phyloP scores from a whole-genome alignment of 2,888 invertebrate species.

The Calameuta idolon region DNA sequence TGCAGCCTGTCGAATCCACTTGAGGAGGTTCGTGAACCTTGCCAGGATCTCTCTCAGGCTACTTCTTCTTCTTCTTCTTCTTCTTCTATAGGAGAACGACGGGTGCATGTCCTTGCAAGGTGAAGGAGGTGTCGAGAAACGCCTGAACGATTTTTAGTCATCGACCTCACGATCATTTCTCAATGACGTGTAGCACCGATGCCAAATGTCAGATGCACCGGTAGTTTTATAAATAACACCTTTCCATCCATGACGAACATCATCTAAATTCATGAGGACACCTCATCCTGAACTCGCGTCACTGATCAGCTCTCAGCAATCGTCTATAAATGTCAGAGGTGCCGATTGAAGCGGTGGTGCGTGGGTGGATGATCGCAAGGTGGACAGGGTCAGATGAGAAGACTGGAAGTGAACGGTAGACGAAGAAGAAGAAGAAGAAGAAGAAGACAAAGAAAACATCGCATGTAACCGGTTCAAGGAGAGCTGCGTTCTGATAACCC shows the following conservation, averaged over 20 bases:
- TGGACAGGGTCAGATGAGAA: constrained; percentile 28
- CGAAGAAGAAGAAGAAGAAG: constrained; percentile 22
- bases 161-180: constrained; percentile 28
- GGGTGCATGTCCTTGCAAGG: constrained; percentile 57
- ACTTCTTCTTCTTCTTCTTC: constrained; percentile 22
- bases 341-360: neutral
- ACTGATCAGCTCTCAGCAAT: neutral
- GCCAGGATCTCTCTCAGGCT: constrained; percentile 33
- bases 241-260: constrained; percentile 18
- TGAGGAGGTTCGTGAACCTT: constrained; percentile 38
- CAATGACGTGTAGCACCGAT: constrained; percentile 5
- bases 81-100: constrained; percentile 32
- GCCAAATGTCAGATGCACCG: neutral
- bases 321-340: neutral
- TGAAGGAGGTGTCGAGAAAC: constrained; percentile 41
- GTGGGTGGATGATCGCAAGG: constrained; percentile 9
- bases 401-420: constrained; percentile 11
- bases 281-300: neutral
- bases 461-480: constrained; percentile 58
- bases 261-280: neutral
- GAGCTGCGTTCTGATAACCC: constrained; percentile 63
- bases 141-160: constrained; percentile 31
- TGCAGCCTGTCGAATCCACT: constrained; percentile 13
- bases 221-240: constrained; percentile 24
- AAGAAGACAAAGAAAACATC: constrained; percentile 17